Conservation (phyloP, 1,140 invertebrate genomes). For the Neuroterus valhalla region DNA sequence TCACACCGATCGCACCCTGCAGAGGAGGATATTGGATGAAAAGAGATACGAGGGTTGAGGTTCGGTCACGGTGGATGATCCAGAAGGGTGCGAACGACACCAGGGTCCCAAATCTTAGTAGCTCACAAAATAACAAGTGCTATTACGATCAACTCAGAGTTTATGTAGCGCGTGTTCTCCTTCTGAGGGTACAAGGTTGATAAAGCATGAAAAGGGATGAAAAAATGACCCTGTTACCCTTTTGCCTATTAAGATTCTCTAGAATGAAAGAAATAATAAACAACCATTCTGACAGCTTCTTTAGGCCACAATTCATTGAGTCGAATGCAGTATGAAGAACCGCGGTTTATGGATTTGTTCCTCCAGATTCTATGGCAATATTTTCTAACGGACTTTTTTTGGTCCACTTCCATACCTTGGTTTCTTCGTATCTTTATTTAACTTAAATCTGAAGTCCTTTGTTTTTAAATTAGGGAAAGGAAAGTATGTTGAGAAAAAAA, state of each 20-base stretch:
- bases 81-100: background rate
- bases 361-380: too few relatives aligned
- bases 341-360: background rate
- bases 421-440: too few relatives aligned
- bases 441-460: too few relatives aligned
- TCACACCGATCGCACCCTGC: constrained; percentile 40
- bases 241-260: background rate
- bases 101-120: constrained; percentile 1
- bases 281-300: background rate
- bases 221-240: constrained; percentile 16
- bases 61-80: constrained; percentile 2
- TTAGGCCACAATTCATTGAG: constrained; percentile 4
- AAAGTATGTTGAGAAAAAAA: too few relatives aligned
- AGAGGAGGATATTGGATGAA: constrained; percentile 60
- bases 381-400: background rate
- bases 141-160: background rate
- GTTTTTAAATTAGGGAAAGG: too few relatives aligned
- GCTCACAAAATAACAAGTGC: constrained; percentile 26
- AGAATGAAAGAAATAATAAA: constrained; percentile 9
- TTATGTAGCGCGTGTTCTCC: constrained; percentile 17
- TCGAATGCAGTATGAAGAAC: background rate
- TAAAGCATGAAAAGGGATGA: background rate
- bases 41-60: constrained; percentile 40
- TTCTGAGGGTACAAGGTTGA: background rate
- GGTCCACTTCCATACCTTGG: too few relatives aligned